Evolutionary conservation across 2,113 vertebrate genomes (phyloP).

Genomic region (Poicephalus gulielmi): DNA sequence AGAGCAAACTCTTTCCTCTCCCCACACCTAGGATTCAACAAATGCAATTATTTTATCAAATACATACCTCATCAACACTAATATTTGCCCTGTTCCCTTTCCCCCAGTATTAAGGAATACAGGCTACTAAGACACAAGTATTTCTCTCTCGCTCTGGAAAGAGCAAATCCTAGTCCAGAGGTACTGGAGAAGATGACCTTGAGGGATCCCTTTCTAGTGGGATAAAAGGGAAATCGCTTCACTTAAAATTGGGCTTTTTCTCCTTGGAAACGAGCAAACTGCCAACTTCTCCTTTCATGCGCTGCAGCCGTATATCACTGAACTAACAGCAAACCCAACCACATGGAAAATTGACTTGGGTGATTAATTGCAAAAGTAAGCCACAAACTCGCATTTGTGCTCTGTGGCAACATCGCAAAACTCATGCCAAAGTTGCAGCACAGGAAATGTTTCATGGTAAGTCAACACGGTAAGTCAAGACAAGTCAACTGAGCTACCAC

Average conservation of each 20-base stretch:
- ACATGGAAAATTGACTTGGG: constrained; percentile 16
- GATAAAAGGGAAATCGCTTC: background rate
- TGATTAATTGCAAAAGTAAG: background rate
- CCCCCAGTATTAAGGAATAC: background rate
- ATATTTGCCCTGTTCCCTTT: background rate
- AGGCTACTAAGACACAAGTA: background rate
- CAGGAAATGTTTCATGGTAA: rapidly evolving
- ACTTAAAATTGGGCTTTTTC: background rate
- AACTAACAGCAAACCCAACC: constrained; percentile 14
- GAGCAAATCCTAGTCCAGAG: background rate
- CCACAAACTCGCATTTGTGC: background rate
- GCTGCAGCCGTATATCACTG: background rate
- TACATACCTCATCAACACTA: background rate
- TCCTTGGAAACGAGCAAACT: background rate
- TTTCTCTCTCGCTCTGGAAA: background rate
- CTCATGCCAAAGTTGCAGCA: rapidly evolving
- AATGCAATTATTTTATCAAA: background rate
- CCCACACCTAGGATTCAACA: background rate
- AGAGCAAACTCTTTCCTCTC: background rate
- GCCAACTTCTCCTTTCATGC: background rate
- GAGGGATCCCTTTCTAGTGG: constrained; percentile 31
- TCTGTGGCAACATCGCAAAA: background rate
- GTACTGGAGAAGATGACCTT: background rate
- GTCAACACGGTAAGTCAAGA: background rate
- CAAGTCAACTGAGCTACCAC: background rate